These are phyloP conservation scores for Leptogaster cylindrica DNA, from an alignment of 2,888 invertebrate genomes.

Conservation along the genomic window DNA sequence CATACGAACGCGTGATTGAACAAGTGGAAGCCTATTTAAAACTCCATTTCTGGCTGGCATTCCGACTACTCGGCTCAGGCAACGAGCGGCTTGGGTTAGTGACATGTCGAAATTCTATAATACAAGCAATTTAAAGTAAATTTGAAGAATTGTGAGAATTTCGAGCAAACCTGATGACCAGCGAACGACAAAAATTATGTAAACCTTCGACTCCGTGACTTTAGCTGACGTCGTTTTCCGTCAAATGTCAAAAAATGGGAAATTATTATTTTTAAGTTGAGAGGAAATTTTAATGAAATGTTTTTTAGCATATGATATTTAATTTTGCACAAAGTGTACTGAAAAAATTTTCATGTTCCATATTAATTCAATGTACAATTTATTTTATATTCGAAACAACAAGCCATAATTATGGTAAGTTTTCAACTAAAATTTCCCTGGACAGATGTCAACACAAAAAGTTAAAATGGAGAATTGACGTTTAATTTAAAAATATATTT, in stretches of 20 bases:
- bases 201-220: constrained; percentile 2
- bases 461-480: no score
- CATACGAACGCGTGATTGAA: constrained; percentile 56
- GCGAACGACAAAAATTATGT: constrained; percentile 6
- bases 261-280: no score
- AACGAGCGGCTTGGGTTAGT: constrained; percentile 59
- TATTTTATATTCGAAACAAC: no score
- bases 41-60: constrained; percentile 20
- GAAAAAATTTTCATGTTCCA: no score
- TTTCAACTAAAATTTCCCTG: no score
- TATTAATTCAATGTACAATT: no score
- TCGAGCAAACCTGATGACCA: no score
- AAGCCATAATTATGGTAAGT: no score
- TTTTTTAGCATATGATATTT: neutral
- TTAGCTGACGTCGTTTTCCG: no score
- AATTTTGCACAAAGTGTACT: neutral
- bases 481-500: no score
- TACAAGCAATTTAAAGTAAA: constrained; percentile 15
- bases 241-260: neutral
- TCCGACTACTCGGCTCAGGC: constrained; percentile 55
- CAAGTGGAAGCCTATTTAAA: constrained; percentile 36
- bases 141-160: neutral
- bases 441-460: no score
- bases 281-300: no score
- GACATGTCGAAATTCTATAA: constrained; percentile 53